Evolutionary conservation across 2,113 vertebrate genomes (phyloP).

Genomic region (Podarcis cretensis): DNA sequence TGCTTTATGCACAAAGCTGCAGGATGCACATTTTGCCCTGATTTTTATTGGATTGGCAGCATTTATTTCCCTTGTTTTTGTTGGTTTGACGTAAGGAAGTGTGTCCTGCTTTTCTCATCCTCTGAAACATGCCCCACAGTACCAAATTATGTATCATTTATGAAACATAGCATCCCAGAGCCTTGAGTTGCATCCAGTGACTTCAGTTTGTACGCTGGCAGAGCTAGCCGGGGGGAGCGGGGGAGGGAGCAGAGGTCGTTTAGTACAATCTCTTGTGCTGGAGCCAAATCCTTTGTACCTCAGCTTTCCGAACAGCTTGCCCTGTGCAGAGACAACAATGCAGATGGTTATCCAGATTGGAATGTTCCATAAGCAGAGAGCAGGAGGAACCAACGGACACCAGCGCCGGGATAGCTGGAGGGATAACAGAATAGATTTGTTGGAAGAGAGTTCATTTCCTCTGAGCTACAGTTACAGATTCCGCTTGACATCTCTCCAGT

Average conservation of each 20-base stretch:
- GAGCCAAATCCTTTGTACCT: conserved; percentile 13
- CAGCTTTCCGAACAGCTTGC: not conserved
- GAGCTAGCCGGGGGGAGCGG: not conserved
- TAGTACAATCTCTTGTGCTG: not conserved
- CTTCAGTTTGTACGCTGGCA: not conserved
- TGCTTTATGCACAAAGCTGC: not conserved
- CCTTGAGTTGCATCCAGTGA: not conserved
- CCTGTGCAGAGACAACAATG: not conserved
- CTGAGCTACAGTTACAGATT: not conserved
- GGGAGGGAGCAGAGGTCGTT: not conserved
- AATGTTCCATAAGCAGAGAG: conserved; percentile 17
- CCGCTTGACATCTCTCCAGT: not conserved
- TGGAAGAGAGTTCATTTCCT: not conserved
- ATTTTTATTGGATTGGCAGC: not conserved
- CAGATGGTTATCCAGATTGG: conserved; percentile 14
- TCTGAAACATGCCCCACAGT: not conserved
- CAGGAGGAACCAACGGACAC: not conserved
- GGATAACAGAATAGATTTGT: not conserved
- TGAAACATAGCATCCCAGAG: not conserved
- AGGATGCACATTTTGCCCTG: not conserved
- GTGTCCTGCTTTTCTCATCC: not conserved
- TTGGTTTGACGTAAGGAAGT: not conserved
- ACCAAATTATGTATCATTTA: not conserved
- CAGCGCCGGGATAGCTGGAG: not conserved
- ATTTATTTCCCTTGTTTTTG: not conserved